Conservation (phyloP, 1,140 invertebrate species). For the Magallana gigas region DNA sequence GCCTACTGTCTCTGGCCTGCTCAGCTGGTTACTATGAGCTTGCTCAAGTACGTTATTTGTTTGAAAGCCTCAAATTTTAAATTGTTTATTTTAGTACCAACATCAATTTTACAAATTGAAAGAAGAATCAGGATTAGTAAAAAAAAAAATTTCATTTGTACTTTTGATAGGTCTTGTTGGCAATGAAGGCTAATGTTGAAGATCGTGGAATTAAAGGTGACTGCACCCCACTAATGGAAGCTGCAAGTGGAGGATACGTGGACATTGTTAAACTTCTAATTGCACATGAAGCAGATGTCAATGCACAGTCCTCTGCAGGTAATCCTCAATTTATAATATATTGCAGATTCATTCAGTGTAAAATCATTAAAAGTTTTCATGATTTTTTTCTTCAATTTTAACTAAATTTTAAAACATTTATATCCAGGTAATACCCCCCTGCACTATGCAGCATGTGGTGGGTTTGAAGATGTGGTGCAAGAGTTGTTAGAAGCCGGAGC, state of each 20-base stretch:
- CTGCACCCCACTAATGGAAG: constrained; percentile 98
- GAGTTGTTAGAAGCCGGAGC: constrained; percentile 93
- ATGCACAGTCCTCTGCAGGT: constrained; percentile 96
- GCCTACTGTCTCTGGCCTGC: constrained; percentile 97
- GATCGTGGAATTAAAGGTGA: constrained; percentile 96
- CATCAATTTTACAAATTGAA: too few species aligned
- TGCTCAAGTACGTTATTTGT: constrained; percentile 82
- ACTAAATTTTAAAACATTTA: too few species aligned
- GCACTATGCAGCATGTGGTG: constrained; percentile 98
- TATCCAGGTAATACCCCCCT: constrained; percentile 92
- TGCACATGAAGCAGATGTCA: constrained; percentile 95
- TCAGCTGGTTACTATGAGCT: constrained; percentile 98
- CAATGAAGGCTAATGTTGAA: constrained; percentile 98
- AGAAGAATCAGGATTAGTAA: too few species aligned
- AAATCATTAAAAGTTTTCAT: background rate
- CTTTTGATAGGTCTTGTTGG: constrained; percentile 88
- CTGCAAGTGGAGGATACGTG: constrained; percentile 94
- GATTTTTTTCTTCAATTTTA: too few species aligned
- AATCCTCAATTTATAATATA: constrained; percentile 55
- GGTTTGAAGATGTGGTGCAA: constrained; percentile 93
- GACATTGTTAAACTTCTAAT: constrained; percentile 96
- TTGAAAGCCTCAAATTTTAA: too few species aligned
- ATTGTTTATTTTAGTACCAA: too few species aligned
- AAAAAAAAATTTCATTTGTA: background rate
- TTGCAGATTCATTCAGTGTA: background rate